A percentile compares a stretch with the other conserved stretches of the same genome.
phyloP scores from a whole-genome alignment of 2,888 invertebrate species.

The Ceriagrion tenellum region DNA sequence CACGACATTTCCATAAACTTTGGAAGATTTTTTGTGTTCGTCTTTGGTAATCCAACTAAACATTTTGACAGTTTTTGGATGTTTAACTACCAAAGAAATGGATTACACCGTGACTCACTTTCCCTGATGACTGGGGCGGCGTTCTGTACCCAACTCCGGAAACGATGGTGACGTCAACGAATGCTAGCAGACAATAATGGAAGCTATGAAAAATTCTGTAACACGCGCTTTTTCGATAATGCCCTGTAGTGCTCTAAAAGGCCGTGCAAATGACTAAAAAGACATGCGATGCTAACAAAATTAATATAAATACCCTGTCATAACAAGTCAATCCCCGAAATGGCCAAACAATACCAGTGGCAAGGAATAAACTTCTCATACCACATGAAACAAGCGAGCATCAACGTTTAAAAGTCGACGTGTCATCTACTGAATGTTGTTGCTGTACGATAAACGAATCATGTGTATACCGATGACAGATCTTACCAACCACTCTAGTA shows the following conservation, averaged over 20 bases:
- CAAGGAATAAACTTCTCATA: constrained; percentile 28
- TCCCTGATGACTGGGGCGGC: constrained; percentile 46
- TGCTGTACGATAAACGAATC: not conserved
- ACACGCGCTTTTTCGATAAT: not conserved
- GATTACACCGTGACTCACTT: constrained; percentile 44
- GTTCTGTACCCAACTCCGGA: constrained; percentile 54
- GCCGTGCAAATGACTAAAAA: not conserved
- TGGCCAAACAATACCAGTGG: not conserved
- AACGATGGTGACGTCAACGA: constrained; percentile 66
- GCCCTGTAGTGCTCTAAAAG: not conserved
- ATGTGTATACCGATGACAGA: no score
- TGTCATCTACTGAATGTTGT: not conserved
- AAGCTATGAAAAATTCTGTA: constrained; percentile 45
- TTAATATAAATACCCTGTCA: not conserved
- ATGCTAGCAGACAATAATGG: constrained; percentile 58
- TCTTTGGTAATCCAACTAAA: constrained; percentile 93
- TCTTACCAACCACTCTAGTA: not conserved
- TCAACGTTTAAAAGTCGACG: not conserved
- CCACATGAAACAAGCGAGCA: constrained; percentile 31
- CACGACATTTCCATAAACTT: constrained; percentile 89
- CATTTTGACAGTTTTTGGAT: constrained; percentile 80
- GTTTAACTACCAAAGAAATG: not conserved
- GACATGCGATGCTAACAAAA: not conserved
- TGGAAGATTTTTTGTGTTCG: constrained; percentile 81
- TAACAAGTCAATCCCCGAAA: not conserved